A percentile compares a stretch with the other conserved stretches of the same genome.
These are phyloP conservation scores for Crypturellus tataupa DNA, from an alignment of 2,797 vertebrate species.

Conservation along the genomic window DNA sequence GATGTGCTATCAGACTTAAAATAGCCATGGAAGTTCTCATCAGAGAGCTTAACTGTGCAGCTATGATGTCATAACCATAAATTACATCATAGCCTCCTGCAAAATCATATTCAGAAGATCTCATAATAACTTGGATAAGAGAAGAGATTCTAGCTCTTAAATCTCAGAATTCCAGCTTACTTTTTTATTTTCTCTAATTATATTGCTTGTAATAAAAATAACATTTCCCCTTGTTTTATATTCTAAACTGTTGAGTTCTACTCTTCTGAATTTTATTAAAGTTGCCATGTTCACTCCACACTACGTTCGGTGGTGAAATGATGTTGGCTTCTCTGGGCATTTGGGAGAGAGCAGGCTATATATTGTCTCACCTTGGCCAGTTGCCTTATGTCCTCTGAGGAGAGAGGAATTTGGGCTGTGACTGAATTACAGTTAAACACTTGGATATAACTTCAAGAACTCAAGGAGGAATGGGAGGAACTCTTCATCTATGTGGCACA, in stretches of 20 bases:
- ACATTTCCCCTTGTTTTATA: not conserved
- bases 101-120: not conserved
- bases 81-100: not conserved
- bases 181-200: not conserved
- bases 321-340: not conserved
- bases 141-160: not conserved
- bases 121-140: not conserved
- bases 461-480: not conserved
- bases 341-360: not conserved
- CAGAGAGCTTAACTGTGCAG: not conserved
- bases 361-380: not conserved
- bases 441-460: not conserved
- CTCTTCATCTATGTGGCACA: not conserved
- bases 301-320: not conserved
- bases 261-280: not conserved
- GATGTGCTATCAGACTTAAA: not conserved
- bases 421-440: not conserved
- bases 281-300: not conserved
- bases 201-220: not conserved
- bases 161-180: not conserved
- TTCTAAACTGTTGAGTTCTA: not conserved
- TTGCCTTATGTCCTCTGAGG: not conserved
- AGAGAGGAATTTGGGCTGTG: not conserved
- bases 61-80: not conserved
- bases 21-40: not conserved